Conservation (phyloP, 2,113 vertebrate species). For the Ardeotis arabs region DNA sequence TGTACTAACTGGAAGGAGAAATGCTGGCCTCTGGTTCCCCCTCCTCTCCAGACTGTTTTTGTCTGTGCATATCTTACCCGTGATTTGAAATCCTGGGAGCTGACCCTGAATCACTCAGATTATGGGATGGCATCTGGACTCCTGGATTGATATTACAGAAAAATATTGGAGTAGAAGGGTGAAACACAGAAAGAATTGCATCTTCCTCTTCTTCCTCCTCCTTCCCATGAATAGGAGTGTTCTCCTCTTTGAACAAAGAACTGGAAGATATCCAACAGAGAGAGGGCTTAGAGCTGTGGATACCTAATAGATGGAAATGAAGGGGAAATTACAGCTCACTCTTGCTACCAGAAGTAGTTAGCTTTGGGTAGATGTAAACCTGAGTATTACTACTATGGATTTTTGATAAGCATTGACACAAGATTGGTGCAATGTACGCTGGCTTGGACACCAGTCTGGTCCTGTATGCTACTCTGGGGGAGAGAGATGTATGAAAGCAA, state of each 20-base stretch:
- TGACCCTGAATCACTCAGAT: not conserved
- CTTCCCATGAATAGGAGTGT: not conserved
- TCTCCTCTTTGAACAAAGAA: not conserved
- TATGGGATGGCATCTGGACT: not conserved
- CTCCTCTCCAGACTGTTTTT: not conserved
- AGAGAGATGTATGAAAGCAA: not conserved
- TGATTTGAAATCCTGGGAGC: not conserved
- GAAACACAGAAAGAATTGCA: not conserved
- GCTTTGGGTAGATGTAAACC: not conserved
- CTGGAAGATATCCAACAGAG: not conserved
- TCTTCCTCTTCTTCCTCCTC: not conserved
- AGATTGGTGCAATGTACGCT: fast-evolving
- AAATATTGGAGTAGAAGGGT: not conserved
- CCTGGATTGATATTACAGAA: not conserved
- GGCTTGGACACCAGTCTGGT: not conserved
- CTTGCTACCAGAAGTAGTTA: not conserved
- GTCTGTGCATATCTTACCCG: not conserved
- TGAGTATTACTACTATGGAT: not conserved
- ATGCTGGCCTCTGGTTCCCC: not conserved
- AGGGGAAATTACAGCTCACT: not conserved
- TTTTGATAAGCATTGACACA: not conserved
- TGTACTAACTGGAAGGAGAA: not conserved
- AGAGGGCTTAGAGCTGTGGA: not conserved
- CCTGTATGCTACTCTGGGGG: not conserved
- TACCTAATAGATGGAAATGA: not conserved